Evolutionary conservation across 2,797 vertebrate species (phyloP).

Genomic region (Parauchenoglanis punctatus): DNA sequence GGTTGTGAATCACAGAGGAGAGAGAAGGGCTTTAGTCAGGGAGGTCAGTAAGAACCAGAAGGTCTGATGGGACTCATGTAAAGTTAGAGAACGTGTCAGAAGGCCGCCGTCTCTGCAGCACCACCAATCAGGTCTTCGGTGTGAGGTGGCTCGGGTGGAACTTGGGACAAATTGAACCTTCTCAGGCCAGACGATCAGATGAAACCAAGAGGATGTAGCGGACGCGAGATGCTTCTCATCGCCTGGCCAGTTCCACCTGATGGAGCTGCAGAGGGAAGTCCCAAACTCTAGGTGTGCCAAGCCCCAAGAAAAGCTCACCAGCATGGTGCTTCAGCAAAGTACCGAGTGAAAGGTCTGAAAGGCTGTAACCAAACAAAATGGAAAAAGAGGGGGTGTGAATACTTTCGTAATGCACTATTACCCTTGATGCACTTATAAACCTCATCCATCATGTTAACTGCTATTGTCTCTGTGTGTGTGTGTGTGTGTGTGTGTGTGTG

Average conservation of each 20-base stretch:
- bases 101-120: background rate
- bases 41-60: background rate
- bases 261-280: background rate
- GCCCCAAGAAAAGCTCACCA: background rate
- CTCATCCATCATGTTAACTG: conserved; percentile 10
- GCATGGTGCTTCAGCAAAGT: background rate
- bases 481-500: conserved; percentile 5
- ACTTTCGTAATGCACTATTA: background rate
- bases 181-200: background rate
- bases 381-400: background rate
- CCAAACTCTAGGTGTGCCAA: background rate
- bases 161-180: background rate
- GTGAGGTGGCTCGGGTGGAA: background rate
- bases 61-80: background rate
- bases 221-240: background rate
- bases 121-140: background rate
- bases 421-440: background rate
- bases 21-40: background rate
- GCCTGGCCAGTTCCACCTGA: background rate
- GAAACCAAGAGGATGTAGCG: background rate
- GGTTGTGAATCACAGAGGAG: background rate
- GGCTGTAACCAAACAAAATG: background rate
- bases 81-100: background rate
- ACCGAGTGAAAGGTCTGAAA: background rate
- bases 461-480: background rate